Evolutionary conservation across 1,140 invertebrate species (phyloP), one percentile per base, ranked within the genome.

Genomic region (Diprion similis): DNA sequence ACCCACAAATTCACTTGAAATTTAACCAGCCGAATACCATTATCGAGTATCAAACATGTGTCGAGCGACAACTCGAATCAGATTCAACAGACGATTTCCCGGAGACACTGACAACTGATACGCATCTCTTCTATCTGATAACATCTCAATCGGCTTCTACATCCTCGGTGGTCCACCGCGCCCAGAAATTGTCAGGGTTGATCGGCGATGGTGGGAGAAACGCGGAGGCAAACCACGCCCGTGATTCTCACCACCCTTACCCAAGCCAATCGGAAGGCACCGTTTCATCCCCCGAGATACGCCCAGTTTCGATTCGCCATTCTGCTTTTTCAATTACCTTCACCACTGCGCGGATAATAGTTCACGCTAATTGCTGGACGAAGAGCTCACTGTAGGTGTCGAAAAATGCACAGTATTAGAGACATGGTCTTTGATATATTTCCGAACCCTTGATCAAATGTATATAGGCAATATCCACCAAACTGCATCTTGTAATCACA

Each of bases 231-330:
- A 17, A 17, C n/a, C 51, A 13, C 51, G 51, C 51, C 51, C n/a
- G 3, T 17, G 11, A 17, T 59, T 59, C 11, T 59, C 11, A 59
- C 51, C n/a, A 59, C 51, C 51, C 51, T 59, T 59, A 59, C 51
- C 3, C 11, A 15, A 59, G 51, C 51, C 51, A 59, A 59, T 17
- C 6, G 51, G 51, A 9, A 59, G 51, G 11, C n/a, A 15, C 6
- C 51, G 4, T 59, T 59, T 59, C n/a, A 13, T 15, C n/a, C 51
- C 51, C 51, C n/a, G 11, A 17, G 51, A 59, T 59, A 13, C 51
- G 51, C 51, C 51, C 51, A 59, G 51, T 15, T 59, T 59, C 51
- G 51, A 59, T 59, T 59, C 51, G 51, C 51, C 51, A 59, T 59
- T 59, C 51, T 59, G 51, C 51, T 59, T 59, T 59, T 59, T 59